These are phyloP conservation scores for Aphaenogaster floridana DNA, from an alignment of 1,140 invertebrate genomes.

Conservation along the genomic window DNA sequence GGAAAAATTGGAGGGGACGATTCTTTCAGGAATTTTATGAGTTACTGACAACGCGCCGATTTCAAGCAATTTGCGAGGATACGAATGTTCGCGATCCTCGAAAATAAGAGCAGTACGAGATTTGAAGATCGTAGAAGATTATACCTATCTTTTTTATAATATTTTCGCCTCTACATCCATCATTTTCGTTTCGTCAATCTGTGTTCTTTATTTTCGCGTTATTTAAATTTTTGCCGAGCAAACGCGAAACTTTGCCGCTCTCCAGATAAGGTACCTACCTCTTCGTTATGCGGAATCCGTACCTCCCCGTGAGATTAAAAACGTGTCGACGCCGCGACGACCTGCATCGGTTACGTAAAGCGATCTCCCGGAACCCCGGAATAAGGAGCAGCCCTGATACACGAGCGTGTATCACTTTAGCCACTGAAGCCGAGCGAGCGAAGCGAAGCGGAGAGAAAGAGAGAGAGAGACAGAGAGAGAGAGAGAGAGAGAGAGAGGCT, in stretches of 20 bases:
- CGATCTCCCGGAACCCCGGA: constrained; percentile 33
- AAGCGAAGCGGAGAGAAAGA: background rate
- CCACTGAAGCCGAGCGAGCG: constrained; percentile 7
- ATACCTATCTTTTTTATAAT: too few species aligned
- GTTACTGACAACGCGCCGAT: background rate
- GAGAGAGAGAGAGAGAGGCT: background rate
- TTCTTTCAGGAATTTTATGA: background rate
- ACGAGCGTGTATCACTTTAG: constrained; percentile 32
- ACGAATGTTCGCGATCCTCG: background rate
- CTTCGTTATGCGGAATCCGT: background rate
- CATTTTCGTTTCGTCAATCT: background rate
- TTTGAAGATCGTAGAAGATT: background rate
- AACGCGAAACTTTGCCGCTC: background rate
- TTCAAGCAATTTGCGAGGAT: background rate
- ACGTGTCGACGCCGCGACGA: background rate
- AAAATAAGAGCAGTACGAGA: background rate
- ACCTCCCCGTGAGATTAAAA: constrained; percentile 16
- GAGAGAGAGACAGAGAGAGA: background rate
- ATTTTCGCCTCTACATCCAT: background rate
- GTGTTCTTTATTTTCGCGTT: background rate
- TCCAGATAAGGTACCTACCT: background rate
- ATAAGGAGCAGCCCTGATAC: constrained; percentile 37
- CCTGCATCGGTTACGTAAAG: constrained; percentile 32
- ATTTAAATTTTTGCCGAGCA: background rate
- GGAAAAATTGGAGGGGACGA: background rate